Base-by-base conservation (phyloP, 2,888 invertebrate species). In the Sycophila texana region DNA sequence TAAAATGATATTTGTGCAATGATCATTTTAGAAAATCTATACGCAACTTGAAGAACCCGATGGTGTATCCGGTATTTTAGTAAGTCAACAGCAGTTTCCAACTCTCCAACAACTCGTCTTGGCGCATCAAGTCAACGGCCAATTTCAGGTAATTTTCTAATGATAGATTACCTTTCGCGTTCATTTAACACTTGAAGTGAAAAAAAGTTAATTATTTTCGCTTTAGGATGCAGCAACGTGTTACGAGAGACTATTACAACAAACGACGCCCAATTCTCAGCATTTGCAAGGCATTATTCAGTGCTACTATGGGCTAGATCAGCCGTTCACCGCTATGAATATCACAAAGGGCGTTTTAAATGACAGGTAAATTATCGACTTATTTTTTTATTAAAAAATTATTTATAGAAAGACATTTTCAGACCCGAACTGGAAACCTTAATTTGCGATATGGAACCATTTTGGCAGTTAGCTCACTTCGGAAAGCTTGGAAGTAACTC, bases 31-130 rank as follows among this genome's bases (percentile, higher is more conserved):
- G 92, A 95, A 96, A 91, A 94, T 98, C 84, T 98, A 98, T 88
- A 95, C 96, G 0, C 93, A 96, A 80, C 89, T 99, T 81, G 96
- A 97, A 89, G 98, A 99, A 88, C 94, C 97, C 0, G 98, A 99
- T 90, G 96, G 97, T 13, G 96, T 98, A 0, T 94, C 95, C 82
- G 98, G 96, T 89, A 91, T 93, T 71, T 88, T 96, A 12, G 92
- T 95, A 71, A 95, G 95, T 16, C 93, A 96, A 82, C 94, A 96
- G 86, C 92, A 94, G 76, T 93, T 93, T 0, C 95, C 97, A 1
- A 95, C 95, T 0, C 90, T 97, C 3, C 94, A 95, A 77, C 97
- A 98, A 88, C 92, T 96, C 86, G 95, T 98, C 79, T 91, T 97
- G 22, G 95, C 96, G 13, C 95, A 97, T 90, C 96, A 97, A 86